Conservation (phyloP, 2,113 vertebrate genomes). For the Phrynosoma platyrhinos region DNA sequence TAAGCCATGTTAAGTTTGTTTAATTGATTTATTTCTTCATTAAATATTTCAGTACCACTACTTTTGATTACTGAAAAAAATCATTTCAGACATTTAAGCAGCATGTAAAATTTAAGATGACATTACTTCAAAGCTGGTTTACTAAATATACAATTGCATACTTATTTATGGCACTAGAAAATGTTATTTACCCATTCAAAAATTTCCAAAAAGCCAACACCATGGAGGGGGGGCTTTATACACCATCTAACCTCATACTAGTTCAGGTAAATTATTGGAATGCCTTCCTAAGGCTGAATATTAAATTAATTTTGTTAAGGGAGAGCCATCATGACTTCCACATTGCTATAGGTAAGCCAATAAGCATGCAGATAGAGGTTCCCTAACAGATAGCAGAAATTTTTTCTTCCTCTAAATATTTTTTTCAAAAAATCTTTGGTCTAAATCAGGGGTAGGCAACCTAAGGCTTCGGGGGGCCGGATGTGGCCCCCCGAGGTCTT, state of each 20-base stretch:
- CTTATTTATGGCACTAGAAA: neutral
- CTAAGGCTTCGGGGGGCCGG: no score
- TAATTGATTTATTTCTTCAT: neutral
- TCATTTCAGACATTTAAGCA: neutral
- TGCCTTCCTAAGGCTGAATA: neutral
- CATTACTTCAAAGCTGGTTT: neutral
- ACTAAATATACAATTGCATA: neutral
- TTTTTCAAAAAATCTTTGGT: no score
- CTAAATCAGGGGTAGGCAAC: no score
- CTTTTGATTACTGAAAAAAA: neutral
- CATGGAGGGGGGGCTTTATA: neutral
- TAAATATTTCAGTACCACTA: neutral
- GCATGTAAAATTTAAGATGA: neutral
- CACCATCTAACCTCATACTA: neutral
- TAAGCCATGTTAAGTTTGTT: neutral
- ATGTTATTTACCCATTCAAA: neutral
- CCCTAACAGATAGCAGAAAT: no score
- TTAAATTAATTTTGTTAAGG: neutral
- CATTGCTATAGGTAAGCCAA: no score
- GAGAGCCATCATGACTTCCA: neutral
- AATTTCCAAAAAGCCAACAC: neutral
- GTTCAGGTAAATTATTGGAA: neutral
- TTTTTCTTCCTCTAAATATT: neutral
- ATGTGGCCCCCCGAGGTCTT: no score
- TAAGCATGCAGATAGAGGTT: no score